A percentile compares a stretch with the other conserved stretches of the same genome.
phyloP scores from a whole-genome alignment of 1,140 invertebrate species.

The Saxidomus purpurata region DNA sequence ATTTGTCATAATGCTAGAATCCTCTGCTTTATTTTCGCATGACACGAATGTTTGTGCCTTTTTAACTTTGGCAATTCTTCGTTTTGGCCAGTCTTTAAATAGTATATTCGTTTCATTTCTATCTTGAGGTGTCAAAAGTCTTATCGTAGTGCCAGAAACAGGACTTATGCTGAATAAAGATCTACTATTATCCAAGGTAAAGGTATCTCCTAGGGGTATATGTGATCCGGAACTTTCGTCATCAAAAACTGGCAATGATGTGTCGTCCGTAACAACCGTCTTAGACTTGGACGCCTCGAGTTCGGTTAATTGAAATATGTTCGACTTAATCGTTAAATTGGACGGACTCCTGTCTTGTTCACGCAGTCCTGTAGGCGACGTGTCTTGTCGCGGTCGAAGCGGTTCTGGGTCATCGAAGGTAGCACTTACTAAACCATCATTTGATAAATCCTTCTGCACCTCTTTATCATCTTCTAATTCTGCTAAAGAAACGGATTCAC shows the following conservation, averaged over 20 bases:
- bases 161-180: neutral
- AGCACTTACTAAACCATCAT: neutral
- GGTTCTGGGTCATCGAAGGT: neutral
- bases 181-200: neutral
- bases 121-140: slow-evolving; percentile 18
- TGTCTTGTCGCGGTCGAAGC: too few relatives aligned
- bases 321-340: neutral
- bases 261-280: slow-evolving; percentile 1
- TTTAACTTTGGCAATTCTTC: slow-evolving; percentile 1
- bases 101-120: slow-evolving; percentile 20
- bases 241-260: neutral
- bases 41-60: neutral
- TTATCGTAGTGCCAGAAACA: neutral
- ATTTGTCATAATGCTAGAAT: neutral
- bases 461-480: neutral
- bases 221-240: neutral
- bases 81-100: neutral
- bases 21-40: neutral
- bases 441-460: neutral
- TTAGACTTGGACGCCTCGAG: neutral
- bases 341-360: neutral
- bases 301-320: neutral
- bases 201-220: neutral
- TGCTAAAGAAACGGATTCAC: neutral
- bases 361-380: neutral